These are phyloP conservation scores for Athrips mouffetella DNA, from an alignment of 2,888 invertebrate genomes.

Conservation along the genomic window DNA sequence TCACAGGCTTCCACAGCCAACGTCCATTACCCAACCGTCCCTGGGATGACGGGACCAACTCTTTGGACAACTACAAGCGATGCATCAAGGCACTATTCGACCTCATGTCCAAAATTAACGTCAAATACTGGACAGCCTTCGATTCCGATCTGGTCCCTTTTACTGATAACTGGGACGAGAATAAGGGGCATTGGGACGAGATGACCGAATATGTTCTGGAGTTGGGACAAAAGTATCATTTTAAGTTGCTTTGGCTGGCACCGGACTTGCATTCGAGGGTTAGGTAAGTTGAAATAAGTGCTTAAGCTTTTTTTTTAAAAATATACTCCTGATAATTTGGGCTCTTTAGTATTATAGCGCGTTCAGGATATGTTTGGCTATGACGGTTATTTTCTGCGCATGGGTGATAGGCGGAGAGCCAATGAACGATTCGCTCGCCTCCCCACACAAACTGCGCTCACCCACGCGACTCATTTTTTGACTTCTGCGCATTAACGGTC, in stretches of 20 bases:
- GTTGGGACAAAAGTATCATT: slow-evolving; percentile 72
- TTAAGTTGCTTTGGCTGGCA: slow-evolving; percentile 81
- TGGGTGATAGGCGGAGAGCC: too few relatives aligned
- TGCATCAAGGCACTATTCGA: slow-evolving; percentile 80
- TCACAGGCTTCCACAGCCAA: background rate
- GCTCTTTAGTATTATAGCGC: too few relatives aligned
- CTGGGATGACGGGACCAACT: slow-evolving; percentile 79
- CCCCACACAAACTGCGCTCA: too few relatives aligned
- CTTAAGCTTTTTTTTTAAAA: too few relatives aligned
- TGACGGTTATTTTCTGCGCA: too few relatives aligned
- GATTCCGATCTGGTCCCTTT: slow-evolving; percentile 80
- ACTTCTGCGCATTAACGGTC: too few relatives aligned
- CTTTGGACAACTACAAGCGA: slow-evolving; percentile 78
- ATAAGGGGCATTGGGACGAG: slow-evolving; percentile 76
- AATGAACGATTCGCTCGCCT: too few relatives aligned
- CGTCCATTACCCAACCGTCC: slow-evolving; percentile 36
- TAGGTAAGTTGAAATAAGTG: slow-evolving; percentile 49
- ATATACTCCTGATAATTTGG: too few relatives aligned
- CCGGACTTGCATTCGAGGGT: slow-evolving; percentile 80
- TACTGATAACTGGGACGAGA: slow-evolving; percentile 75
- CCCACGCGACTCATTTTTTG: too few relatives aligned
- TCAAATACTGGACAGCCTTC: slow-evolving; percentile 81
- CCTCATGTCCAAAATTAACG: slow-evolving; percentile 79
- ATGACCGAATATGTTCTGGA: slow-evolving; percentile 76
- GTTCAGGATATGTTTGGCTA: too few relatives aligned